phyloP scores from a whole-genome alignment of 2,113 vertebrate species.

The Blennius ocellaris region DNA sequence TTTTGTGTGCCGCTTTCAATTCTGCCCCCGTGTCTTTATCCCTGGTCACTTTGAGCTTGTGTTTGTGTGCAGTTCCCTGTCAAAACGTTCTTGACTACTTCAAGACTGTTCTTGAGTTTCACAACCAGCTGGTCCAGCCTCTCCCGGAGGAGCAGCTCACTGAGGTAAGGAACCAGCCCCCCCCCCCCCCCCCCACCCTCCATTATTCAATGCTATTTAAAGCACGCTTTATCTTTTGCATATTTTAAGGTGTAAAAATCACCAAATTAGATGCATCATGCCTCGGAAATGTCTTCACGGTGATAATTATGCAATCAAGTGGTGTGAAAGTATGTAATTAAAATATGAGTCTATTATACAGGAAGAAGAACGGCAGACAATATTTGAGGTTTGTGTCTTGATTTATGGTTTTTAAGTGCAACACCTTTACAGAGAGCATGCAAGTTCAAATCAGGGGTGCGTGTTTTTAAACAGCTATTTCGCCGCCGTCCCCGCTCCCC shows the following conservation, averaged over 20 bases:
- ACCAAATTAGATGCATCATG: neutral
- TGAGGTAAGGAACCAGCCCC: conserved; percentile 84
- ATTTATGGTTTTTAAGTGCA: neutral
- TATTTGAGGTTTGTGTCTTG: conserved; percentile 75
- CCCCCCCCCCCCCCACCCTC: neutral
- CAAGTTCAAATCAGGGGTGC: too few species aligned
- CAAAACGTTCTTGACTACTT: conserved; percentile 97
- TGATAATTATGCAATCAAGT: conserved; percentile 21
- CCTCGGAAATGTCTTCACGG: neutral
- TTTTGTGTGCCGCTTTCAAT: too few species aligned
- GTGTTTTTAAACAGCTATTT: neutral
- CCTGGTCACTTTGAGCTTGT: neutral
- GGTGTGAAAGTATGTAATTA: conserved; percentile 22
- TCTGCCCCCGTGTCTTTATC: neutral
- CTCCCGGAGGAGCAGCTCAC: conserved; percentile 91
- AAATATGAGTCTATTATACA: conserved; percentile 55
- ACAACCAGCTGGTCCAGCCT: conserved; percentile 92
- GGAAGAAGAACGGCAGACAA: conserved; percentile 78
- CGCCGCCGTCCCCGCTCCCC: conserved; percentile 3
- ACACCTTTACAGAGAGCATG: too few species aligned
- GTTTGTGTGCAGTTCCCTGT: conserved; percentile 88
- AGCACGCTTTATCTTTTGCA: neutral
- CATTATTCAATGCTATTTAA: conserved; percentile 8
- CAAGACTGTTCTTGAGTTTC: conserved; percentile 94
- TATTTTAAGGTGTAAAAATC: conserved; percentile 8